These are phyloP conservation scores for Eupithecia abbreviata DNA, from an alignment of 2,888 invertebrate species.

Conservation along the genomic window DNA sequence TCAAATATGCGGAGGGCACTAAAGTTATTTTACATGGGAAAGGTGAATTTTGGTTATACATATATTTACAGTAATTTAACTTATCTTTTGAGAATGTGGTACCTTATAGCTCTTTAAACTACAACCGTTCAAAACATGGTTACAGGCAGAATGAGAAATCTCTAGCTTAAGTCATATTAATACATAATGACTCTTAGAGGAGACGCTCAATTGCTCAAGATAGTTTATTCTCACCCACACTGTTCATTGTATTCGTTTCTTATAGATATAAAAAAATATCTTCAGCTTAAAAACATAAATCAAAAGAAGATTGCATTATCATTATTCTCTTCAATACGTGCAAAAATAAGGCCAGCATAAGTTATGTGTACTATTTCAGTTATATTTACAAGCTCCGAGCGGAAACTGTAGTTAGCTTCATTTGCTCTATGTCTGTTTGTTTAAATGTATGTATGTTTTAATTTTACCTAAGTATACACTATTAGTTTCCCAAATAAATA, in stretches of 20 bases:
- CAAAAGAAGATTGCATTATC: background rate
- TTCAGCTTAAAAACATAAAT: too few relatives aligned
- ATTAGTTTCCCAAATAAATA: too few relatives aligned
- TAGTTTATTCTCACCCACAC: background rate
- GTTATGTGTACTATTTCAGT: too few relatives aligned
- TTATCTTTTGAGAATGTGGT: background rate
- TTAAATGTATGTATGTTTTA: too few relatives aligned
- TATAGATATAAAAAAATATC: background rate
- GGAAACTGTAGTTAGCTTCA: too few relatives aligned
- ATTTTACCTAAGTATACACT: too few relatives aligned
- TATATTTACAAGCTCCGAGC: too few relatives aligned
- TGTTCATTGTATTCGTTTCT: background rate
- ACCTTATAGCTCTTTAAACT: background rate
- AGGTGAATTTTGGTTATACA: constrained; percentile 62
- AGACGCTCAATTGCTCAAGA: background rate
- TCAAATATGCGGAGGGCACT: constrained; percentile 76
- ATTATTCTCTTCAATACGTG: background rate
- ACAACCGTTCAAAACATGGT: background rate
- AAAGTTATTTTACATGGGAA: constrained; percentile 83
- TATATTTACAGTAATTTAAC: background rate
- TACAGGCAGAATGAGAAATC: background rate
- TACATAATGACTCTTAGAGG: background rate
- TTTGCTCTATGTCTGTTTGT: too few relatives aligned
- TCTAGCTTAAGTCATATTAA: background rate
- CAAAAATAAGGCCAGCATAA: too few relatives aligned